Evolutionary conservation across 2,888 invertebrate species (phyloP), one percentile per base, ranked within the genome.

Genomic region (Melanotus villosus): DNA sequence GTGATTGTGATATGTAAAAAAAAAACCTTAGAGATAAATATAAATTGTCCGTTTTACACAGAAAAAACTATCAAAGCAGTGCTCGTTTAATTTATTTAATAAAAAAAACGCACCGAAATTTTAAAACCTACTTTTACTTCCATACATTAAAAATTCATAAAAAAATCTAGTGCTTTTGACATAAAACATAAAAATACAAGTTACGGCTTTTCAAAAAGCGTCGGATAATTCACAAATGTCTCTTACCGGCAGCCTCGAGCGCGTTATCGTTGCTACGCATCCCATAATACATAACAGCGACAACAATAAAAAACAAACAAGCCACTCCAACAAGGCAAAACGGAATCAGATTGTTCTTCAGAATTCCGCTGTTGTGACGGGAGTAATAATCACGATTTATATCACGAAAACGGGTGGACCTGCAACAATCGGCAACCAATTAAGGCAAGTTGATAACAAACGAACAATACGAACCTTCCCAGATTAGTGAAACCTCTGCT

Each of bases 201-300:
- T n/a, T n/a, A 38, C 38, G 38, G 14, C 38, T 6, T 6, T n/a
- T 38, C 38, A 3, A 16, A 5, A 14, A 14, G 12, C 14, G 5
- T 41, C 6, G 41, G 3, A 2, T 34, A 14, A 14, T 5, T 47
- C 12, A 47, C 23, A 21, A 23, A 12, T 32, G 7, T 26, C 26
- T 77, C 83, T 84, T 90, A 84, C 84, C 89, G 79, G 86, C 86
- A 81, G 86, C 86, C 77, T 86, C 89, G 68, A 86, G 86, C 23
- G 86, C 86, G 5, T 88, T 86, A 41, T 88, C 88, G 75, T 89
- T 89, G 67, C 87, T 88, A 80, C 86, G 87, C 83, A 90, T 90
- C 76, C 91, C 91, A 83, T 91, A 86, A 83, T 92, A 92, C 85
- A 91, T 86, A 77, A 91, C 88, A 76, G 89, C 89, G 78, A 92